A percentile compares a stretch with the other conserved stretches of the same genome.
These are phyloP conservation scores for human DNA, from an alignment of 2,113 vertebrate genomes.

Conservation along the genomic window GRCh38 chrX:144863001-144863500, in stretches of 20 bases:
- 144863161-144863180: not conserved
- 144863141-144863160: not conserved
- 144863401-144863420: not conserved
- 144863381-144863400: not conserved
- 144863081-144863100: not conserved
- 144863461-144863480: not conserved
- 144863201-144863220: not conserved
- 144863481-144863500: not conserved
- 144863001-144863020: not conserved
- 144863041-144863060: not conserved
- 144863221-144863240: not conserved
- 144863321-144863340: slow-evolving; percentile 31
- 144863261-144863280: not conserved
- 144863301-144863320: not conserved
- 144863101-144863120: not conserved
- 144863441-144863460: not conserved
- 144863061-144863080: not conserved
- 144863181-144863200: not conserved
- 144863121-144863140: slow-evolving; percentile 37
- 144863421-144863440: not conserved
- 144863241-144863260: slow-evolving; percentile 9
- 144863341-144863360: not conserved
- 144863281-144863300: not conserved
- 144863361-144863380: not conserved
- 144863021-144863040: not conserved